Evolutionary conservation across 1,140 invertebrate species (phyloP), one percentile per base, ranked within the genome.

Genomic region (Euura saliciscinereae): DNA sequence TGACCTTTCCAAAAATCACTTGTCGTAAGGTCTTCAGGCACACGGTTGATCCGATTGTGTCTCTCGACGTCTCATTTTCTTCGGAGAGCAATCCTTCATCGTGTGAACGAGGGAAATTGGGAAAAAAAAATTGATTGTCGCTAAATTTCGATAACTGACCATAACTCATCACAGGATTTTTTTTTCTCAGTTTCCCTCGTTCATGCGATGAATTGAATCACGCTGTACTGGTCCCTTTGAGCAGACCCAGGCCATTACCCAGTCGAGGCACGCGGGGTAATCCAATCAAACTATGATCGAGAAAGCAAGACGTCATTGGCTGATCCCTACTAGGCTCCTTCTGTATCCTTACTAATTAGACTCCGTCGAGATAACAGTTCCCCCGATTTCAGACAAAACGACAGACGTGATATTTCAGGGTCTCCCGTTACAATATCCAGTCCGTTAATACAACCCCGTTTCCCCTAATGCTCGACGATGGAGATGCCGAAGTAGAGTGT

Each of bases 241-340:
- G 28, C 28, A 28, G 28, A 28, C 1, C 6, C 13, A 59, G 13
- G 51, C 51, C 51, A 59, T 59, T 59, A 59, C 13, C 51, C 13
- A 59, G 13, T n/a, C 51, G 51, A 59, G 51, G 51, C 10, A 6
- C 51, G 8, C 51, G 13, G 51, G 13, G 51, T 59, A 59, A 59
- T 59, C 51, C 51, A 59, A 59, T 59, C 51, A 59, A 59, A 59
- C 51, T 59, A 8, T 59, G 51, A 59, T 59, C 51, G 51, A 59
- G 8, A 59, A 59, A 59, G 51, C 51, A 59, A 59, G 51, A 59
- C 13, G 51, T 59, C 51, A 59, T 59, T 59, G 51, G 51, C 13
- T 59, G 51, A 59, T 59, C 51, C 51, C 51, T n/a, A n/a, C 8
- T 59, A n/a, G 10, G 51, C 51, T 11, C 51, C 10, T n/a, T n/a